Base-by-base conservation (phyloP, 2,113 vertebrate species). In the Phoenicopterus ruber region DNA sequence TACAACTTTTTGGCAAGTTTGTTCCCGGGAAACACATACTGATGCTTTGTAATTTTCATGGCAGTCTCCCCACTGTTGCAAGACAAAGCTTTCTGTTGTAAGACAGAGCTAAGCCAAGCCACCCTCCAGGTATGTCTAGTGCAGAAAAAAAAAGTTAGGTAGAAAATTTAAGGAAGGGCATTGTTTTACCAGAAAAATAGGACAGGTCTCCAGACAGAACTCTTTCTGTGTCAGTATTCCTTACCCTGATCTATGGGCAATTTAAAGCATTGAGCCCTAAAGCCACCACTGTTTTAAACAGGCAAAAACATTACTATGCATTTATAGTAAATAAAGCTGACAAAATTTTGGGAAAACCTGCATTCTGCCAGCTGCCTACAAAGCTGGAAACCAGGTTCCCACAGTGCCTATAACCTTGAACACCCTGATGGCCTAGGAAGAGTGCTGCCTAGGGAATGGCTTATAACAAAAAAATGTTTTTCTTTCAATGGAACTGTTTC, bases 251-350 rank as follows among this genome's bases (percentile, higher is more conserved):
- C 32, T 62, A 31, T 32, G 17, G 29, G 17, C 19, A 88, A 38
- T 38, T 49, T 20, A 47, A 9, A 44, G 24, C n/a, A 38, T 2
- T 59, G 10, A 83, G 17, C 17, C 46, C 36, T 50, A 79, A 73
- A 76, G 24, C 32, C 44, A 40, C 11, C 10, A 22, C 8, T 44
- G 19, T 42, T 82, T 87, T 76, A 62, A 74, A 50, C 4, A 50
- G 15, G 10, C 2, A 82, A 79, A 88, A 76, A 22, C 0, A 0
- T 80, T 71, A n/a, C 4, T 61, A 28, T 36, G 6, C 6, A 36
- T 52, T 87, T 85, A 49, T 25, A 69, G 15, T 58, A 82, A 89
- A 84, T 65, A 87, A 79, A 93, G 12, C 15, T 38, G 50, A 80
- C 18, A 22, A 87, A 42, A 24, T 69, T 69, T 63, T 13, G 11